These are phyloP conservation scores for Poeciliopsis turrubarensis DNA, from an alignment of 2,113 vertebrate genomes.

Conservation along the genomic window DNA sequence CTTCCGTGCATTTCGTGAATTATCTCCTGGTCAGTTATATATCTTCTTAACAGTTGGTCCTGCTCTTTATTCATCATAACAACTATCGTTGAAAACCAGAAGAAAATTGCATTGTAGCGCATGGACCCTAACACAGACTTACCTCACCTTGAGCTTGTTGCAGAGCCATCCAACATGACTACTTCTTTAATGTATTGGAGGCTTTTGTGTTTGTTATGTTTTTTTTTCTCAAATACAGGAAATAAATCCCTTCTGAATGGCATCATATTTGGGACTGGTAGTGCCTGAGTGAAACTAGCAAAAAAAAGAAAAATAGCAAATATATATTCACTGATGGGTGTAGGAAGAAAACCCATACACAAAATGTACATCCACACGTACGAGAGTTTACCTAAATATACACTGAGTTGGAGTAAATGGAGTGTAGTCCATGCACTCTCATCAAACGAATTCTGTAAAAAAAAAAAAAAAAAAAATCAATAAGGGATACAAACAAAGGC, in stretches of 20 bases:
- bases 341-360: background rate
- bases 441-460: constrained; percentile 58
- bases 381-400: background rate
- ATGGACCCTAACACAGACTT: background rate
- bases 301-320: background rate
- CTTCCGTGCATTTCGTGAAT: background rate
- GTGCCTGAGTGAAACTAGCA: background rate
- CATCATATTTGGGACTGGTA: background rate
- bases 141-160: background rate
- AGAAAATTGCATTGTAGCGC: background rate
- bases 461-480: constrained; percentile 55
- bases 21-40: background rate
- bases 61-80: background rate
- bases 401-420: constrained; percentile 32
- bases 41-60: background rate
- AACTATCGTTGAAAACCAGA: background rate
- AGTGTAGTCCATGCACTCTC: constrained; percentile 55
- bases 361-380: background rate
- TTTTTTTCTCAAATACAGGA: background rate
- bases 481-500: constrained; percentile 62
- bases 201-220: background rate
- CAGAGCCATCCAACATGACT: background rate
- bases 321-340: background rate
- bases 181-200: background rate
- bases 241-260: background rate